Percentiles rank a stretch among this genome's conserved stretches.
These are phyloP conservation scores for Condylostylus longicornis DNA, from an alignment of 1,140 invertebrate species.

Conservation along the genomic window DNA sequence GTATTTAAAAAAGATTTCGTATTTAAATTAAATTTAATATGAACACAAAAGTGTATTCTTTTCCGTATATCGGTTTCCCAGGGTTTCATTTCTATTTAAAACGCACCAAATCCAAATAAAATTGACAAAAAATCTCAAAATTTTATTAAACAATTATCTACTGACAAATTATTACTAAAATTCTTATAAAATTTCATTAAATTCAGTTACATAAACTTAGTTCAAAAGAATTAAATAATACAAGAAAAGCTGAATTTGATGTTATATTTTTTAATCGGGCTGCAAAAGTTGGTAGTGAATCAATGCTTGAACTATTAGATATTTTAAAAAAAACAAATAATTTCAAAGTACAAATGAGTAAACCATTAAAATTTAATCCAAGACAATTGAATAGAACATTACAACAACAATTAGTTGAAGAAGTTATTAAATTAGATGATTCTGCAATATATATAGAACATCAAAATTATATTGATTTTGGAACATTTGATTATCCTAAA, in stretches of 20 bases:
- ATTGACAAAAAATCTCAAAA: too few species aligned
- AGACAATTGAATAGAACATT: conserved; percentile 51
- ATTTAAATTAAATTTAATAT: too few species aligned
- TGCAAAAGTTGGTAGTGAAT: conserved; percentile 65
- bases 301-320: conserved; percentile 69
- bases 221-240: conserved; percentile 66
- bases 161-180: too few species aligned
- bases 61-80: too few species aligned
- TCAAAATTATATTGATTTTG: conserved; percentile 50
- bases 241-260: conserved; percentile 49
- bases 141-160: too few species aligned
- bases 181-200: too few species aligned
- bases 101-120: too few species aligned
- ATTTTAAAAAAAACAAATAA: conserved; percentile 30
- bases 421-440: conserved; percentile 36
- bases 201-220: too few species aligned
- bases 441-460: conserved; percentile 62
- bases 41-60: too few species aligned
- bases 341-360: conserved; percentile 66
- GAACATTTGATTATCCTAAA: conserved; percentile 48
- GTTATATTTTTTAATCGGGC: conserved; percentile 75
- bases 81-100: too few species aligned
- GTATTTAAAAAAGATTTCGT: too few species aligned
- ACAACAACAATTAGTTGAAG: conserved; percentile 42
- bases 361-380: conserved; percentile 68